These are phyloP conservation scores for Gadopsis bispinosus DNA, from an alignment of 2,797 vertebrate genomes.

Conservation along the genomic window DNA sequence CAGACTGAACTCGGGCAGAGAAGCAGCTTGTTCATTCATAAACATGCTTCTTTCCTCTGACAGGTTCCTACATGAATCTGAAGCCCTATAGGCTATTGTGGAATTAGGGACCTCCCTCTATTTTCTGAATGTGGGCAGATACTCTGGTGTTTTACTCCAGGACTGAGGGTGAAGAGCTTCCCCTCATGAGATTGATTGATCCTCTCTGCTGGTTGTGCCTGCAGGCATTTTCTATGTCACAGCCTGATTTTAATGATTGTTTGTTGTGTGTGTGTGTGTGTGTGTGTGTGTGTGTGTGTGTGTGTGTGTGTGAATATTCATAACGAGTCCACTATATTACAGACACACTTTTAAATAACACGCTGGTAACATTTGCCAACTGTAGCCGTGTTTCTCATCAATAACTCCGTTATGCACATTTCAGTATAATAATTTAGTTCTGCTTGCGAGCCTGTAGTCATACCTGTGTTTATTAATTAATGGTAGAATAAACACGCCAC, in stretches of 20 bases:
- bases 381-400: not conserved
- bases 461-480: constrained; percentile 22
- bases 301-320: not conserved
- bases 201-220: constrained; percentile 4
- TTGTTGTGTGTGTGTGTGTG: not conserved
- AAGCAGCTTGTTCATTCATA: constrained; percentile 84
- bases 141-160: constrained; percentile 74
- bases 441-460: not conserved
- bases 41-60: constrained; percentile 84
- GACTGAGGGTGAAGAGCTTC: constrained; percentile 53
- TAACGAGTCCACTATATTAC: not conserved
- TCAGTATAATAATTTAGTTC: not conserved
- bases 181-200: constrained; percentile 54
- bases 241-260: not conserved
- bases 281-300: not conserved
- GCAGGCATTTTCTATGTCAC: not conserved
- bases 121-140: constrained; percentile 85
- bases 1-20: constrained; percentile 69
- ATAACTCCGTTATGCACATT: not conserved
- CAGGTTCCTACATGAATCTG: constrained; percentile 86
- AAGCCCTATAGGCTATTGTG: constrained; percentile 86
- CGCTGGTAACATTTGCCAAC: not conserved
- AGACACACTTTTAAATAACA: not conserved
- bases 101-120: constrained; percentile 85
- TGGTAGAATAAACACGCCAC: constrained; percentile 8